Evolutionary conservation across 2,797 vertebrate species (phyloP).

Genomic region (Pagetopsis macropterus): DNA sequence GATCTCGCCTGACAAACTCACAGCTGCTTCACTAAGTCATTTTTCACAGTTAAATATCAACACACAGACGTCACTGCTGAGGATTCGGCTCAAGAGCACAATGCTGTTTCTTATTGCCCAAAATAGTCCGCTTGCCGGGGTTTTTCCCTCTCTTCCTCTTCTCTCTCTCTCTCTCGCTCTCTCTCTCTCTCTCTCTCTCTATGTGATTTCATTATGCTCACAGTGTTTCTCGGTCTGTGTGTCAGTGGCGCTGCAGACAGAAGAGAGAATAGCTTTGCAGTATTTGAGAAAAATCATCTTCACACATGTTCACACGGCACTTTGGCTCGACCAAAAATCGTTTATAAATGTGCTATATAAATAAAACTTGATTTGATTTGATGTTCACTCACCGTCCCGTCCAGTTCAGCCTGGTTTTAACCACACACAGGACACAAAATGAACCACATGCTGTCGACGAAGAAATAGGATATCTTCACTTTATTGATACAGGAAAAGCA

Average conservation of each 20-base stretch:
- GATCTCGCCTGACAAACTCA: slow-evolving; percentile 67
- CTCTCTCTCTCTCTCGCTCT: slow-evolving; percentile 24
- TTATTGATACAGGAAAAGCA: slow-evolving; percentile 36
- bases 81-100: slow-evolving; percentile 70
- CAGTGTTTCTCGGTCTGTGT: slow-evolving; percentile 82
- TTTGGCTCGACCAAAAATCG: no score
- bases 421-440: slow-evolving; percentile 39
- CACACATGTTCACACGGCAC: slow-evolving; percentile 11
- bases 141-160: slow-evolving; percentile 40
- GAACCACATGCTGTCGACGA: slow-evolving; percentile 33
- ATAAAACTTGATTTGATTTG: no score
- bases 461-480: slow-evolving; percentile 34
- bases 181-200: slow-evolving; percentile 33
- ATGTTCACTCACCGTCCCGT: slow-evolving; percentile 24
- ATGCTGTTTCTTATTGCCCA: slow-evolving; percentile 75
- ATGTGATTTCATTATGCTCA: slow-evolving; percentile 64
- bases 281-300: slow-evolving; percentile 50
- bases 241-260: slow-evolving; percentile 67
- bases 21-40: slow-evolving; percentile 81
- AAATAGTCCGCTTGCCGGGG: slow-evolving; percentile 69
- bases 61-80: slow-evolving; percentile 77
- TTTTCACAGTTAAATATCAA: slow-evolving; percentile 73
- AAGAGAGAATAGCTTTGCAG: slow-evolving; percentile 72
- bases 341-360: no score
- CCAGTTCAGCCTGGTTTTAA: slow-evolving; percentile 50